Base-by-base conservation (phyloP, 2,888 invertebrate genomes). In the Eupithecia subumbrata region DNA sequence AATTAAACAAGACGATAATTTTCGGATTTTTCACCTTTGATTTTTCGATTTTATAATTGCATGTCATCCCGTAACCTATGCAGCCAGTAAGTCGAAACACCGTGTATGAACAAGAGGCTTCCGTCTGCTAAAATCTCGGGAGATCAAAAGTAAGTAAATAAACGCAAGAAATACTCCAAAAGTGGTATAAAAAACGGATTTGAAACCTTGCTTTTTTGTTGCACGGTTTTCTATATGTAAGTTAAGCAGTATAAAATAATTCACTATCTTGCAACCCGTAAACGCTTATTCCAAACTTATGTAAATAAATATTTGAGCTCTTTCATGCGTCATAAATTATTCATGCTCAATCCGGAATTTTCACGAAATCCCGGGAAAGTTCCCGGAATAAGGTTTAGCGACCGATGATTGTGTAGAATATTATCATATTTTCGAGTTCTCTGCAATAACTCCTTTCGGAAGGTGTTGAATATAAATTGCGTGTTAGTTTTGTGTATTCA, bases 391-490 rank as follows among this genome's bases (percentile, higher is more conserved):
- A 71, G 77, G 77, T 79, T 73, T 18, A 56, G 75, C 71, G 60
- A 67, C 56, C 45, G 48, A 48, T 77, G 76, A 70, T 75, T 74
- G 69, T 43, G 66, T 60, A 60, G 74, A 77, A 75, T 72, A 80
- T 81, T 80, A 80, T 79, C 79, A 80, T 79, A 81, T 78, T 78
- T 72, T 71, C 69, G 64, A 71, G 74, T 78, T 78, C 71, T 66
- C 37, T 73, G 76, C 74, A 72, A 60, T 56, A 63, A 75, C 71
- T 78, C 78, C 71, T 73, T 72, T 68, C 71, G 72, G 71, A 71
- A 72, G 72, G 76, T 74, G 76, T 74, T 79, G 81, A 81, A 81
- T 81, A 81, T 79, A 79, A 79, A 81, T 80, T 76, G 76, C 64
- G 75, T 72, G 76, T 78, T 75, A 77, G 70, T 60, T 74, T 77